Evolutionary conservation across 2,797 vertebrate species (phyloP), one percentile per base, ranked within the genome.

Genomic region (Hephaestus fuliginosus): DNA sequence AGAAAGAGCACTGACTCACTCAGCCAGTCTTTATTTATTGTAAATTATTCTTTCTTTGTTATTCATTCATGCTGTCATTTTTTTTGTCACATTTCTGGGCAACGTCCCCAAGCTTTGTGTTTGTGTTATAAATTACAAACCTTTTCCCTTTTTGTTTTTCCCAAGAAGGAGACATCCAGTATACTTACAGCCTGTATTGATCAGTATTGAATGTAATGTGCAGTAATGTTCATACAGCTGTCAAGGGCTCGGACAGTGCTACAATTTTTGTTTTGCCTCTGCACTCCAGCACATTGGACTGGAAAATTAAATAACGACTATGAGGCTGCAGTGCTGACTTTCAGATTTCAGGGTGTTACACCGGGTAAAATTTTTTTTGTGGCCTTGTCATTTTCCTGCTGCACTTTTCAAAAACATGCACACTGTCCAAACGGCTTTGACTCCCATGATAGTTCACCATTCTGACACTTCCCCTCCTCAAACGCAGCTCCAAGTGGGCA

Each of bases 221-320:
- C 28, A 70, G 28, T n/a, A 9, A 69, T 61, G 20, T 17, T 46
- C 43, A 70, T 57, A 39, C 44, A 39, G 61, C 30, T 12, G 18
- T 53, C 66, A 67, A 12, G 14, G 8, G 48, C 56, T 61, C 41
- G 9, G 46, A 53, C 6, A 9, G 48, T 51, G 20, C 3, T 13
- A n/a, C 28, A 28, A 43, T 41, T 73, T 52, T 64, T 73, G 33
- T 70, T 66, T 57, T 66, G 41, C 41, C 62, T 74, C 65, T 53
- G 22, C 28, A 43, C 33, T 67, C 14, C 36, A 51, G 17, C 14
- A 58, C 22, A 44, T 3, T 25, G 43, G 18, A 62, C 46, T 60
- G 17, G 12, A 60, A 73, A 60, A 53, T 39, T 1, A 58, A 58
- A 61, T 13, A 56, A 44, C 43, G 15, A 44, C 8, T 5, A 20